Conservation (phyloP, 1,140 invertebrate species). For the Brachionus calyciflorus region DNA sequence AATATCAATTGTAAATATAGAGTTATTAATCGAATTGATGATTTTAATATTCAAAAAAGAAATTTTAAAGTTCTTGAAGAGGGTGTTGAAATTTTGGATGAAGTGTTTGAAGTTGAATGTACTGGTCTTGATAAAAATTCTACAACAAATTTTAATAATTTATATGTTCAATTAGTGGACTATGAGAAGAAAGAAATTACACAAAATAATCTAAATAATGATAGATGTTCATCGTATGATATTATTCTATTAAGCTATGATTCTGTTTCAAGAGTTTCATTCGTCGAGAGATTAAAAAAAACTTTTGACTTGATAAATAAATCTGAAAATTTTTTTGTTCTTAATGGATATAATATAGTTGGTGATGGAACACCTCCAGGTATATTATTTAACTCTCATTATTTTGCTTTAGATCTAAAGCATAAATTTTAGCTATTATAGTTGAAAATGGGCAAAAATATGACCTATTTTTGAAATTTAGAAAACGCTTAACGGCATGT, state of each 20-base stretch:
- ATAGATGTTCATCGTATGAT: background rate
- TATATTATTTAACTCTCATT: too few species aligned
- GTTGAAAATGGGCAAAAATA: too few species aligned
- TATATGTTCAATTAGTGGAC: background rate
- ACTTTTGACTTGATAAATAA: background rate
- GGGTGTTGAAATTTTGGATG: background rate
- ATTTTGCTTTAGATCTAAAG: too few species aligned
- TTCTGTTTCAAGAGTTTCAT: constrained; percentile 17
- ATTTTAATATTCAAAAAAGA: background rate
- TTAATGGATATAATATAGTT: constrained; percentile 74
- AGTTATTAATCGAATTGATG: background rate
- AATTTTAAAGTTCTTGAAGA: background rate
- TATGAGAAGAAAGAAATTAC: background rate
- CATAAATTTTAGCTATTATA: too few species aligned
- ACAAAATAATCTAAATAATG: background rate
- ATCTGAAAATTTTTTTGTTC: background rate
- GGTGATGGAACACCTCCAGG: constrained; percentile 80
- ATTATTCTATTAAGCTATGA: constrained; percentile 27
- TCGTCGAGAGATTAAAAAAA: background rate
- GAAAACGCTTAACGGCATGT: too few species aligned
- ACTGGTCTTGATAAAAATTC: background rate
- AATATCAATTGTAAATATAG: background rate
- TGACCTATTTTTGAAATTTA: too few species aligned
- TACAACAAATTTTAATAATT: constrained; percentile 8
- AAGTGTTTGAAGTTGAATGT: constrained; percentile 32